Evolutionary conservation across 2,888 invertebrate genomes (phyloP).

Genomic region (Ferrisia virgata): DNA sequence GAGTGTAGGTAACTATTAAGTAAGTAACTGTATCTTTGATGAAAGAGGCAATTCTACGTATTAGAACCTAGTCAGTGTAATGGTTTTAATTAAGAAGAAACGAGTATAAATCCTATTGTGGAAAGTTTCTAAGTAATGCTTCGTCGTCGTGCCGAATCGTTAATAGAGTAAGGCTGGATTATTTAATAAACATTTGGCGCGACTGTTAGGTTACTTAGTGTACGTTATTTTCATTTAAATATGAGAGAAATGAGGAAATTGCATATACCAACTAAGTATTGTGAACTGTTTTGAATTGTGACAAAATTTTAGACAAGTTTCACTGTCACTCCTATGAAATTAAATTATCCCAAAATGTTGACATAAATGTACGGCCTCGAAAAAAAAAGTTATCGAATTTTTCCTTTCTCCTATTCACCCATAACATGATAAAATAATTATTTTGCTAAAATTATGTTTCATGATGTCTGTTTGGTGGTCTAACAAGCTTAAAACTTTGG

Average conservation of each 20-base stretch:
- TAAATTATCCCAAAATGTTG: neutral
- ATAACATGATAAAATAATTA: too few species aligned
- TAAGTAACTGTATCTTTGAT: neutral
- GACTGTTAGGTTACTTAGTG: constrained; percentile 14
- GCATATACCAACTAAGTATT: neutral
- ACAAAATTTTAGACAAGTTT: constrained; percentile 14
- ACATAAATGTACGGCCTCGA: too few species aligned
- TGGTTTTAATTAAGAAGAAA: constrained; percentile 26
- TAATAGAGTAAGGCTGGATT: constrained; percentile 15
- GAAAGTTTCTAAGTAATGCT: constrained; percentile 1
- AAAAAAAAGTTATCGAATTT: too few species aligned
- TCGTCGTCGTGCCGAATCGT: neutral
- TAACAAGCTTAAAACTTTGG: too few species aligned
- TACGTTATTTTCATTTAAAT: neutral
- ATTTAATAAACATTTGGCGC: constrained; percentile 33
- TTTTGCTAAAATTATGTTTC: too few species aligned
- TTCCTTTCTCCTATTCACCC: too few species aligned
- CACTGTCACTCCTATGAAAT: neutral
- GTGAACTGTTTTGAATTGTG: neutral
- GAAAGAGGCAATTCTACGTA: neutral
- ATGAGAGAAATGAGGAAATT: constrained; percentile 4
- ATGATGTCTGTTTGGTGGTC: too few species aligned
- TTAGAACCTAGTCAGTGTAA: neutral
- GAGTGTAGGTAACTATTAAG: neutral
- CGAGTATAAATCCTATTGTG: neutral